phyloP scores from a whole-genome alignment of 2,113 vertebrate genomes.

The Pachypanchax playfairii region DNA sequence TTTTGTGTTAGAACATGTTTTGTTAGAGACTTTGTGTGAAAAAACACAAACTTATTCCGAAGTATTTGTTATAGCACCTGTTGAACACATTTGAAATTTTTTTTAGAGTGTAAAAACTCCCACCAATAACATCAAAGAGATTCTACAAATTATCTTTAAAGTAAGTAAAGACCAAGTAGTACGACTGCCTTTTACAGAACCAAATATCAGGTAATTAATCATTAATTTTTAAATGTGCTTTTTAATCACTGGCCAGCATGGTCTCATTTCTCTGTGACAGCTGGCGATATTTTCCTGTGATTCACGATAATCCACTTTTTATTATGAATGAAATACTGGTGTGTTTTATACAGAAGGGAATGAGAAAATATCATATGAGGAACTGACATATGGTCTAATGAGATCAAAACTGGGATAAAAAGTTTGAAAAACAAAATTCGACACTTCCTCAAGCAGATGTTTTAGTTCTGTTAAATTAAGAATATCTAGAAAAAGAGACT shows the following conservation, averaged over 20 bases:
- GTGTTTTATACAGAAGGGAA: constrained; percentile 88
- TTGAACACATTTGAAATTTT: constrained; percentile 30
- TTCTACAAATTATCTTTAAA: neutral
- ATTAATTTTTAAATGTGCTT: constrained; percentile 88
- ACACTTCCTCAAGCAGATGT: constrained; percentile 9
- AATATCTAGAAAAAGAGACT: constrained; percentile 1
- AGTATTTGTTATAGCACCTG: neutral
- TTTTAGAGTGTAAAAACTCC: neutral
- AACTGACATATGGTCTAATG: constrained; percentile 78
- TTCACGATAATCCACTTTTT: constrained; percentile 99
- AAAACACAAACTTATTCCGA: too few relatives aligned
- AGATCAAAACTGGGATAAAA: constrained; percentile 44
- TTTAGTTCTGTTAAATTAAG: constrained; percentile 19
- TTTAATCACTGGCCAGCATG: constrained; percentile 87
- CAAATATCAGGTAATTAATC: constrained; percentile 75
- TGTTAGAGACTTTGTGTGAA: neutral
- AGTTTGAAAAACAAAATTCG: constrained; percentile 22
- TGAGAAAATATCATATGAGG: constrained; percentile 79
- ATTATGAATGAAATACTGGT: constrained; percentile 96
- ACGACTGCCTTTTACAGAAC: constrained; percentile 75
- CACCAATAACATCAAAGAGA: neutral
- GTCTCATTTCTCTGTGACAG: constrained; percentile 96
- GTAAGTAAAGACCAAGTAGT: neutral
- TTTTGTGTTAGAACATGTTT: neutral
- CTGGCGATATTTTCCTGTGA: constrained; percentile 93